These are phyloP conservation scores for Sesia apiformis DNA, from an alignment of 2,888 invertebrate species.

Conservation along the genomic window DNA sequence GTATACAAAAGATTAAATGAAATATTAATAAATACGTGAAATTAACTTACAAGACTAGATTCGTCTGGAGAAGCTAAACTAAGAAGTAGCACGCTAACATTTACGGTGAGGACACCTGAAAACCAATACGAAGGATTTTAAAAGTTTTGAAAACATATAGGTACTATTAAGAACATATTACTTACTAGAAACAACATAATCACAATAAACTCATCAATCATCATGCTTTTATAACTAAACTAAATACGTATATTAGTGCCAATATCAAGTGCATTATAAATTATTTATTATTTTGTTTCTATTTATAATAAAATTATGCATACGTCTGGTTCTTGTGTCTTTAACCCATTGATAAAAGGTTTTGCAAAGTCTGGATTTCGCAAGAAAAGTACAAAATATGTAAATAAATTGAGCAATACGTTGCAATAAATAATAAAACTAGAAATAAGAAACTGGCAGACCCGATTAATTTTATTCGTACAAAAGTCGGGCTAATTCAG, in stretches of 20 bases:
- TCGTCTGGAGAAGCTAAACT: conserved; percentile 97
- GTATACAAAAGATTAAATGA: neutral
- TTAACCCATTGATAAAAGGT: no score
- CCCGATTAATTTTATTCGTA: conserved; percentile 11
- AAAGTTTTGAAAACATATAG: neutral
- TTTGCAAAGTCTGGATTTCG: neutral
- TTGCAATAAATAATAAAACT: conserved; percentile 14
- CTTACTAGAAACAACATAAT: no score
- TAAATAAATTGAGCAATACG: conserved; percentile 6
- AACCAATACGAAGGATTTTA: conserved; percentile 30
- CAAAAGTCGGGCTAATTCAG: no score
- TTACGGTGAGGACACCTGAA: conserved; percentile 93
- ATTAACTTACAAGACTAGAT: conserved; percentile 91
- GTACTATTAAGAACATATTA: no score
- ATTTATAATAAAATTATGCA: no score
- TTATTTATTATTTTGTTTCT: no score
- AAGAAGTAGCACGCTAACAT: conserved; percentile 93
- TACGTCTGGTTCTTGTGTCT: no score
- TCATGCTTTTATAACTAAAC: neutral
- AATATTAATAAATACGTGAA: neutral
- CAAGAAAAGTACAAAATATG: conserved; percentile 4
- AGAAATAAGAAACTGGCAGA: conserved; percentile 22
- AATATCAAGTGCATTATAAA: conserved; percentile 4
- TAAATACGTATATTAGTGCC: conserved; percentile 8
- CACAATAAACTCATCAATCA: neutral